Base-by-base conservation (phyloP, 2,113 vertebrate species). In the Oreotragus oreotragus region DNA sequence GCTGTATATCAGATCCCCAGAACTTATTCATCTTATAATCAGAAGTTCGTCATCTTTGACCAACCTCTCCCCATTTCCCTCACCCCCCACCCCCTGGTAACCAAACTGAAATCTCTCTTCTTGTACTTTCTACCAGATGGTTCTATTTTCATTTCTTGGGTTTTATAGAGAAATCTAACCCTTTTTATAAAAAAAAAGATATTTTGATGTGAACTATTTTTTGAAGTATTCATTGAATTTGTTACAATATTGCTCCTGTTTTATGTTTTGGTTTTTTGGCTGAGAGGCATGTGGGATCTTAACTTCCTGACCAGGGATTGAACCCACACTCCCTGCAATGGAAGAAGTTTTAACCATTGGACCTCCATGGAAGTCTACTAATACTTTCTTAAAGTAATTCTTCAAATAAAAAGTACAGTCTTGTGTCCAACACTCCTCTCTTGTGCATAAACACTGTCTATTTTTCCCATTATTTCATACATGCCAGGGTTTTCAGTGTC, bases 81-180 rank as follows among this genome's bases (percentile, higher is more conserved):
- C 25, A 55, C 6, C 13, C 13, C 16, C 9, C 9, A 39, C 5
- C 19, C 33, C 16, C 23, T 76, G 33, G 79, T 33, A 84, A 88
- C 70, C 39, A 79, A 88, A 73, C 0, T 30, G 39, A 97, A 96
- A 83, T 97, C 36, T 88, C 30, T 85, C 15, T 92, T 96, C n/a
- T 84, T 85, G 3, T 43, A 17, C 21, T 53, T 77, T 70, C 49
- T 27, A n/a, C n/a, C 30, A 45, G 3, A 88, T n/a, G 60, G 27
- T 81, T 33, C 53, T 70, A 73, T 90, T 88, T 97, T 79, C 81
- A 80, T 27, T 80, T 84, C 27, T 49, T 84, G 14, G 14, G 33
- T 88, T 77, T 85, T 93, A 55, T 2, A 93, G 10, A 88, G 2
- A 87, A 80, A 81, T 70, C 12, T 60, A 86, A 86, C 84, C 73